phyloP scores from a whole-genome alignment of 1,140 invertebrate genomes.

The Saccostrea cuccullata region DNA sequence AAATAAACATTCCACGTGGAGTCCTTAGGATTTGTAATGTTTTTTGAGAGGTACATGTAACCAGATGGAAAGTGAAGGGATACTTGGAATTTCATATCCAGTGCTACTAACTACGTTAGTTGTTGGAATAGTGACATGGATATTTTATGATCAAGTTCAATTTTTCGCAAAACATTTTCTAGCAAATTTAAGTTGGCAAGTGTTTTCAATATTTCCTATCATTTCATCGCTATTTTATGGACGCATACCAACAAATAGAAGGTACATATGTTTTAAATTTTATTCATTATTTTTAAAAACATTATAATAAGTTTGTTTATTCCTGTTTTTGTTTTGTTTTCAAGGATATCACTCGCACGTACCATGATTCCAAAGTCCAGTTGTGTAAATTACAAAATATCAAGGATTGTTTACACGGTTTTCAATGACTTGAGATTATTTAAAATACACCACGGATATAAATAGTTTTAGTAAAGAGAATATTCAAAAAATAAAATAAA shows the following conservation, averaged over 20 bases:
- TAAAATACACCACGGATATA: not conserved
- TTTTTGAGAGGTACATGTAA: not conserved
- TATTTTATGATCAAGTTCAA: constrained; percentile 26
- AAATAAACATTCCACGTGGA: constrained; percentile 14
- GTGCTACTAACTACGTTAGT: not conserved
- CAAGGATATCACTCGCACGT: not conserved
- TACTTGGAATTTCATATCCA: constrained; percentile 12
- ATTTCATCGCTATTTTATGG: constrained; percentile 7
- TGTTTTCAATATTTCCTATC: constrained; percentile 5
- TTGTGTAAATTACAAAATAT: not conserved
- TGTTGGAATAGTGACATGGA: constrained; percentile 12
- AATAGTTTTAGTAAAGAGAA: too few relatives aligned
- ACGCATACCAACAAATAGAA: not conserved
- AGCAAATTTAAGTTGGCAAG: constrained; percentile 5
- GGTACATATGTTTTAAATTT: not conserved
- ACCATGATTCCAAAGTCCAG: constrained; percentile 20
- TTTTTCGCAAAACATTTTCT: not conserved
- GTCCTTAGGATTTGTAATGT: not conserved
- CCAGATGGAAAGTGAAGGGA: not conserved
- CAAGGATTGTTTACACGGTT: not conserved
- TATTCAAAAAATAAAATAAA: too few relatives aligned
- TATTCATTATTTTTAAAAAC: not conserved
- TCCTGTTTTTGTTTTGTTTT: not conserved
- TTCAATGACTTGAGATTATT: not conserved
- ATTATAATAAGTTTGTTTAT: not conserved